Conservation (phyloP, 2,797 vertebrate genomes). For the Salarias fasciatus region DNA sequence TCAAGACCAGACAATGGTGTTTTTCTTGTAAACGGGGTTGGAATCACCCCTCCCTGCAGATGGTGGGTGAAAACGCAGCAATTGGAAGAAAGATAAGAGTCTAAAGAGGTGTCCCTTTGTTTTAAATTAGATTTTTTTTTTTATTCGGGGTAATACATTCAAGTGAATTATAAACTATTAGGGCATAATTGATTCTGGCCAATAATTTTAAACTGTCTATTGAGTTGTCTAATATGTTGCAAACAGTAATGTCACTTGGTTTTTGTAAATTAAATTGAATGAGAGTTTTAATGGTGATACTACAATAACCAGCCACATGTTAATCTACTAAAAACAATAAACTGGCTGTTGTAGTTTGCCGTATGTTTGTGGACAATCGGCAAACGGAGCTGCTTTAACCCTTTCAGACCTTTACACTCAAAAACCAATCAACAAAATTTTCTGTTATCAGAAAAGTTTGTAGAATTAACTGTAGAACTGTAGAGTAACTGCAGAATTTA, state of each 20-base stretch:
- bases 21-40: slow-evolving; percentile 47
- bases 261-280: neutral
- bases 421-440: too few species aligned
- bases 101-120: slow-evolving; percentile 17
- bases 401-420: too few species aligned
- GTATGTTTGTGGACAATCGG: neutral
- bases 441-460: too few species aligned
- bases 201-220: neutral
- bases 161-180: slow-evolving; percentile 10
- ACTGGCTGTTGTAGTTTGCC: neutral
- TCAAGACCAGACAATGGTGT: slow-evolving; percentile 65
- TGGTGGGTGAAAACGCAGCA: slow-evolving; percentile 15
- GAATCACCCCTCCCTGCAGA: slow-evolving; percentile 16
- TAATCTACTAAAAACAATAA: neutral
- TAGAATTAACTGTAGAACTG: too few species aligned
- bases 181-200: neutral
- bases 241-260: neutral
- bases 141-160: slow-evolving; percentile 30
- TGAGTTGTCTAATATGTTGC: neutral
- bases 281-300: neutral
- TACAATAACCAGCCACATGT: neutral
- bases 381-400: neutral
- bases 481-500: too few species aligned
- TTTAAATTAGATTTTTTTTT: slow-evolving; percentile 5
- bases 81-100: slow-evolving; percentile 51